A percentile compares a stretch with the other conserved stretches of the same genome.
Evolutionary conservation across 2,888 invertebrate species (phyloP).

Genomic region (Melitaea athalia): DNA sequence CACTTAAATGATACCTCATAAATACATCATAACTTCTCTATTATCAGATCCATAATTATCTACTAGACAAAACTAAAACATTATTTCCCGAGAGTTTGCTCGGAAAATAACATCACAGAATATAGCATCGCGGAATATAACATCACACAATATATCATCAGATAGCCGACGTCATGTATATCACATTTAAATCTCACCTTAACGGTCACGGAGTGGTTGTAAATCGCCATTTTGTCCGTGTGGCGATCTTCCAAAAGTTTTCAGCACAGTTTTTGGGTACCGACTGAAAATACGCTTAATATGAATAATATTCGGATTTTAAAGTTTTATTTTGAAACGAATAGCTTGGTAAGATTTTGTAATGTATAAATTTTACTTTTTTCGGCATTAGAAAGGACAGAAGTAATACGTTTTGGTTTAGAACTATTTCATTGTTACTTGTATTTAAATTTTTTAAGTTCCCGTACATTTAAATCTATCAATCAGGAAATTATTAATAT

Average conservation of each 20-base stretch:
- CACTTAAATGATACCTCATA: background rate
- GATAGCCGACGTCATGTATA: constrained; percentile 35
- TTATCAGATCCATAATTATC: too few relatives aligned
- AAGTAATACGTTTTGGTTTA: background rate
- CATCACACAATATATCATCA: constrained; percentile 35
- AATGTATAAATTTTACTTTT: background rate
- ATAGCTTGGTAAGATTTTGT: background rate
- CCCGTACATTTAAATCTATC: too few relatives aligned
- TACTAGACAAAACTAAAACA: constrained; percentile 30
- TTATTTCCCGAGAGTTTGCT: constrained; percentile 29
- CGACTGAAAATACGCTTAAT: constrained; percentile 5
- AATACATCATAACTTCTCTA: too few relatives aligned
- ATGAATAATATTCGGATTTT: constrained; percentile 10
- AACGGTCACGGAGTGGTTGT: constrained; percentile 46
- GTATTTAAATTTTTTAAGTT: background rate
- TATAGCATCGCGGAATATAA: constrained; percentile 22
- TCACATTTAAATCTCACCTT: constrained; percentile 41
- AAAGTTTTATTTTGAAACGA: background rate
- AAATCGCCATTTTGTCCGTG: constrained; percentile 63
- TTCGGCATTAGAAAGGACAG: background rate
- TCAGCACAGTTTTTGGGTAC: constrained; percentile 33
- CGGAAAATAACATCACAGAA: constrained; percentile 27
- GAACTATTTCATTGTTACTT: too few relatives aligned
- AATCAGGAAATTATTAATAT: too few relatives aligned
- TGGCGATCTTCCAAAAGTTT: constrained; percentile 57